A percentile compares a stretch with the other conserved stretches of the same genome.
phyloP scores from a whole-genome alignment of 1,140 invertebrate genomes.

The Psix sp. region DNA sequence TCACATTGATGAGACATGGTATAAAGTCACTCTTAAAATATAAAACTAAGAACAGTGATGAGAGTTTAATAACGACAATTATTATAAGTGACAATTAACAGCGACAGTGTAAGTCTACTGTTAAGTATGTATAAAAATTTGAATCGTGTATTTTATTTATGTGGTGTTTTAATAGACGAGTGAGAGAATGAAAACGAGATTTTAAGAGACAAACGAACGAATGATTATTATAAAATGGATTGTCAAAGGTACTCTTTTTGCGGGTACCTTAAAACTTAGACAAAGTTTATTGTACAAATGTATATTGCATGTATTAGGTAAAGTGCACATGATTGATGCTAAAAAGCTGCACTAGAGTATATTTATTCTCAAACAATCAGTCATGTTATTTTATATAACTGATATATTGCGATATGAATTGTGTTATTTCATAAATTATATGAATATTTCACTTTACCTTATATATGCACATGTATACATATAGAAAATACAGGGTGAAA shows the following conservation, averaged over 20 bases:
- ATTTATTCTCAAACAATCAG: too few species aligned
- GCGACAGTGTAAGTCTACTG: constrained; percentile 25
- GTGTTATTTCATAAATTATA: too few species aligned
- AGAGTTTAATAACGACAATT: constrained; percentile 18
- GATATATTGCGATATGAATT: too few species aligned
- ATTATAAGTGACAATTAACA: constrained; percentile 18
- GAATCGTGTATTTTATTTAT: constrained; percentile 40
- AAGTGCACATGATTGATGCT: too few species aligned
- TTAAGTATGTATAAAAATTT: constrained; percentile 18
- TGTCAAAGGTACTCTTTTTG: constrained; percentile 33
- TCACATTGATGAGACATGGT: background rate
- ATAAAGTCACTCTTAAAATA: background rate
- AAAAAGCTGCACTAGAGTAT: too few species aligned
- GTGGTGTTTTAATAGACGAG: constrained; percentile 29
- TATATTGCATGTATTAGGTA: constrained; percentile 26
- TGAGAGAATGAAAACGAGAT: constrained; percentile 11
- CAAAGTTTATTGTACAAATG: constrained; percentile 31
- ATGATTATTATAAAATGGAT: background rate
- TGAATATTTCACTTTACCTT: too few species aligned
- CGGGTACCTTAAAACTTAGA: constrained; percentile 26
- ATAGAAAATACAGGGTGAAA: constrained; percentile 44
- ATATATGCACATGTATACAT: constrained; percentile 19
- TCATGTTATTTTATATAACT: too few species aligned
- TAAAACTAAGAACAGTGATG: constrained; percentile 8
- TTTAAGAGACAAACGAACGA: constrained; percentile 9